Evolutionary conservation across 35 echinoderm and acorn worm species (phyloP).

Genomic region (Stichopus chloronotus): DNA sequence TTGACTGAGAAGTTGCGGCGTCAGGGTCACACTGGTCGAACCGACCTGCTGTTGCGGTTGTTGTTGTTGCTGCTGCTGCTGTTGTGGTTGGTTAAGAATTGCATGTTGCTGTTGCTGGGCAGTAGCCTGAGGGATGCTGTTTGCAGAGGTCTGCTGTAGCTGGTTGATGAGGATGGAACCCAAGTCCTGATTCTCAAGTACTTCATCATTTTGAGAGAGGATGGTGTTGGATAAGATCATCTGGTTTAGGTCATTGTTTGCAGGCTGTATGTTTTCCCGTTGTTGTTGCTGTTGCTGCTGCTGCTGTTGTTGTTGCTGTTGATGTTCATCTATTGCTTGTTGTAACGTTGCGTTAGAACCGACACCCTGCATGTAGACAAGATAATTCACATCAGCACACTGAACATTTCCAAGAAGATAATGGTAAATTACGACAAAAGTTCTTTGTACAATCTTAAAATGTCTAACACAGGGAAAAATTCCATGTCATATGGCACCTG

Average conservation of each 20-base stretch:
- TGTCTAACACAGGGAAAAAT: no score
- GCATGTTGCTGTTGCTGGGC: slow-evolving; percentile 32
- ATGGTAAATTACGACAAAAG: no score
- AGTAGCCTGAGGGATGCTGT: slow-evolving; percentile 10
- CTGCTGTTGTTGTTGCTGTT: slow-evolving; percentile 58
- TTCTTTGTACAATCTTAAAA: no score
- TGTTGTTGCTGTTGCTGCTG: slow-evolving; percentile 57
- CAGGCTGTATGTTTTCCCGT: slow-evolving; percentile 20
- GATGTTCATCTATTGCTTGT: slow-evolving; percentile 1
- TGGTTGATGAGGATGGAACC: slow-evolving; percentile 12
- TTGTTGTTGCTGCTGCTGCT: slow-evolving; percentile 13
- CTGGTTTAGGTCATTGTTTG: slow-evolving; percentile 22
- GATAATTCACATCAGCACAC: no score
- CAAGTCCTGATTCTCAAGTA: slow-evolving; percentile 35
- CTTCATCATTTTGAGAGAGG: slow-evolving; percentile 12
- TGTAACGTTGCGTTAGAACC: not conserved
- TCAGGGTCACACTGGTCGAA: slow-evolving; percentile 37
- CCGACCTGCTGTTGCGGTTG: slow-evolving; percentile 4
- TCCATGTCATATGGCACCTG: no score
- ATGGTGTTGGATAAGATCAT: slow-evolving; percentile 14
- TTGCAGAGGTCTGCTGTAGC: not conserved
- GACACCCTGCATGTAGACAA: not conserved
- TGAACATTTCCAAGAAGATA: no score
- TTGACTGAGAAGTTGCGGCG: slow-evolving; percentile 40
- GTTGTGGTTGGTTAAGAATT: slow-evolving; percentile 20